phyloP scores from a whole-genome alignment of 2,113 vertebrate species.

The Chloropsis cyanopogon region DNA sequence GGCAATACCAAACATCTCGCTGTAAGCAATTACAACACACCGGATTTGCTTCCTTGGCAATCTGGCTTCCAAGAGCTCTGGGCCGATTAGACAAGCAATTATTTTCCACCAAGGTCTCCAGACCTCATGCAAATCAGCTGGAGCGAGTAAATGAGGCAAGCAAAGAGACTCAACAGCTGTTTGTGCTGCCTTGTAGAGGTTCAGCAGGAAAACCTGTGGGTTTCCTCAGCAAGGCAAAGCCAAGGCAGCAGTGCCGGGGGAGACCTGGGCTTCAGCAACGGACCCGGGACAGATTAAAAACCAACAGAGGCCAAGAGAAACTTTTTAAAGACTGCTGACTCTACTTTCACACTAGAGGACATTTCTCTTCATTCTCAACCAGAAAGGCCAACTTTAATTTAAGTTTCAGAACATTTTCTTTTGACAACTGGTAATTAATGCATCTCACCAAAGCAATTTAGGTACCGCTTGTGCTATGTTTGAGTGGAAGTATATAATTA shows the following conservation, averaged over 20 bases:
- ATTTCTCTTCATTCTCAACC: neutral
- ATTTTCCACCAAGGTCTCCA: neutral
- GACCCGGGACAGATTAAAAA: neutral
- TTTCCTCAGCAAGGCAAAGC: neutral
- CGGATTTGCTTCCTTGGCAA: neutral
- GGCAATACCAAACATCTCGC: neutral
- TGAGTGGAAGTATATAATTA: neutral
- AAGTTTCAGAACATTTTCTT: neutral
- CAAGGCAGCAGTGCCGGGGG: neutral
- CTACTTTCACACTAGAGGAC: neutral
- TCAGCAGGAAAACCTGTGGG: neutral
- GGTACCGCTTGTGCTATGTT: neutral
- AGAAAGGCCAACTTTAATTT: constrained; percentile 10
- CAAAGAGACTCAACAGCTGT: neutral
- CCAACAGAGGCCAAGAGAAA: neutral
- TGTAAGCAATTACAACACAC: constrained; percentile 16
- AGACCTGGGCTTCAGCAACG: neutral
- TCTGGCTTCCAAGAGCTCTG: neutral
- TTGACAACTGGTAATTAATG: constrained; percentile 34
- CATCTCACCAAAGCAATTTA: neutral
- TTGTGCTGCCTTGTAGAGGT: neutral
- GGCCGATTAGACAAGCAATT: neutral
- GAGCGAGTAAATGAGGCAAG: neutral
- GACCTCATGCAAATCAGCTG: neutral
- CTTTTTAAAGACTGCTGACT: neutral